Percentiles rank a stretch among this genome's conserved stretches.
Evolutionary conservation across 2,113 vertebrate species (phyloP).

Genomic region (Stegastes partitus): DNA sequence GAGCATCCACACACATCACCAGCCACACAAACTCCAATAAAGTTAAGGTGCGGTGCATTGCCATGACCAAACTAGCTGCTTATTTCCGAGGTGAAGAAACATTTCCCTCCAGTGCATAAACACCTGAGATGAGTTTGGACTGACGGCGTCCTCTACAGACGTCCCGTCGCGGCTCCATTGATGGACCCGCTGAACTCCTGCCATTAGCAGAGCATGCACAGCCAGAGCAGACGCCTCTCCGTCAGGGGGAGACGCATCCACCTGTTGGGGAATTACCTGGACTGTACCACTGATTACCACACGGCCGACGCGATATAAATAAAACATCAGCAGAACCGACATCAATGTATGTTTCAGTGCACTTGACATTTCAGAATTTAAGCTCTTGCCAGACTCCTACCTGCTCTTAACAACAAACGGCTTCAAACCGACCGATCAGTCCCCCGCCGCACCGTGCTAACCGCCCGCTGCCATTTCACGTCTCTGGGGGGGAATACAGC

Average conservation of each 20-base stretch:
- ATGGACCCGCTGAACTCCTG: not conserved
- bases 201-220: not conserved
- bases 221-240: conserved; percentile 23
- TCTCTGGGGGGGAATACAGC: not conserved
- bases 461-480: not conserved
- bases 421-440: not conserved
- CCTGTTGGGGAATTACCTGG: conserved; percentile 24
- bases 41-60: too few relatives aligned
- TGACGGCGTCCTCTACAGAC: conserved; percentile 1
- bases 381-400: not conserved
- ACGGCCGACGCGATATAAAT: not conserved
- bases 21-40: too few relatives aligned
- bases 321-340: not conserved
- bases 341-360: not conserved
- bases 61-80: too few relatives aligned
- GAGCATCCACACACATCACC: too few relatives aligned
- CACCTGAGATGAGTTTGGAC: not conserved
- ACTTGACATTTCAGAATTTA: conserved; percentile 4
- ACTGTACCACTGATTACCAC: conserved; percentile 13
- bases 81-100: not conserved
- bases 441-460: not conserved
- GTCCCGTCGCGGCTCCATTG: not conserved
- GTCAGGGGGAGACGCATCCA: conserved; percentile 26
- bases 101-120: not conserved
- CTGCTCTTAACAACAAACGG: not conserved